phyloP scores from a whole-genome alignment of 1,140 invertebrate genomes.

The Acromyrmex echinatior region DNA sequence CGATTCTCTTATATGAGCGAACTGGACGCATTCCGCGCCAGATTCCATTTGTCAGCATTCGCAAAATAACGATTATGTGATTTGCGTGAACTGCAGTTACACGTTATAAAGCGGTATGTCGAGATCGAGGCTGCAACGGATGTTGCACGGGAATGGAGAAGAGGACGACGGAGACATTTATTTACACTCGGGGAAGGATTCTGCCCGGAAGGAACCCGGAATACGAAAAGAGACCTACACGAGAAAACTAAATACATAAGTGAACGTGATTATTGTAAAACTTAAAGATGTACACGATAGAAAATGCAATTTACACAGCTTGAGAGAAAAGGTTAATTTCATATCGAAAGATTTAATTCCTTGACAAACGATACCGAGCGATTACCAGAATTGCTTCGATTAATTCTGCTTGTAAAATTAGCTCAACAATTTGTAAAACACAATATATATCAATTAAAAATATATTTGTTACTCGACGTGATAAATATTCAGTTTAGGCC shows the following conservation, averaged over 20 bases:
- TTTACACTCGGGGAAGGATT: not conserved
- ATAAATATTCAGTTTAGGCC: not conserved
- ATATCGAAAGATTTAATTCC: not conserved
- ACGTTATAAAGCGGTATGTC: constrained; percentile 17
- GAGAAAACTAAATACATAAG: not conserved
- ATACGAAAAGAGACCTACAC: not conserved
- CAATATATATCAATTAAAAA: constrained; percentile 28
- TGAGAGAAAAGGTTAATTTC: not conserved
- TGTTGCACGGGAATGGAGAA: not conserved
- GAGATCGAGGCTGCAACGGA: not conserved
- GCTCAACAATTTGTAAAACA: not conserved
- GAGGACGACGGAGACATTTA: not conserved
- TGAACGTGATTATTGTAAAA: not conserved
- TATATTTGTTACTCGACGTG: not conserved
- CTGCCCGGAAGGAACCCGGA: not conserved
- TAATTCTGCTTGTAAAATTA: not conserved
- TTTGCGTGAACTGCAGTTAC: constrained; percentile 29
- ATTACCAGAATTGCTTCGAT: not conserved
- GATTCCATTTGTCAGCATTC: not conserved
- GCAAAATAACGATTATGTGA: constrained; percentile 22
- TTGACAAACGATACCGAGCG: not conserved
- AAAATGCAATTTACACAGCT: not conserved
- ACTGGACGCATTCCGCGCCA: not conserved
- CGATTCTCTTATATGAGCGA: not conserved
- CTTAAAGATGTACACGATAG: not conserved